phyloP scores from a whole-genome alignment of 2,888 invertebrate genomes.

The Trileptium ribeirensis region DNA sequence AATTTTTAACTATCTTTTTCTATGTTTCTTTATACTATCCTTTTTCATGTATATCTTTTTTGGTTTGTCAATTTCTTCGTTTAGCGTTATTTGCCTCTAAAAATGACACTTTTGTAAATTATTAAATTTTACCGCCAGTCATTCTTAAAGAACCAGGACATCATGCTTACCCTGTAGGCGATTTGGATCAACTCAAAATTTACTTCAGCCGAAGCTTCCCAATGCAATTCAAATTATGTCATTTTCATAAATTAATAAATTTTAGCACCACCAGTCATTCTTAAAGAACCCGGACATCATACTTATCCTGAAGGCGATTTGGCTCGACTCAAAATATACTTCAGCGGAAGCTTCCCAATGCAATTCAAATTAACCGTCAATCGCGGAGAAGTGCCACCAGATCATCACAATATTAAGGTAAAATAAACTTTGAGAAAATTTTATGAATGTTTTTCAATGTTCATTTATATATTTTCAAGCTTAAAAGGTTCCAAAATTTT shows the following conservation, averaged over 20 bases:
- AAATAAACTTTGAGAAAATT: no score
- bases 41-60: no score
- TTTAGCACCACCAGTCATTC: conserved; percentile 79
- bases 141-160: conserved; percentile 84
- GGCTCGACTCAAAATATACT: conserved; percentile 92
- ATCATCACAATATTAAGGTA: conserved; percentile 18
- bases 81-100: no score
- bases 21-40: no score
- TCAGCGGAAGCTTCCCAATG: conserved; percentile 91
- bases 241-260: no score
- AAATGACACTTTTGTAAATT: conserved; percentile 18
- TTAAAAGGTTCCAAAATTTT: no score
- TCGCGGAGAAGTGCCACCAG: conserved; percentile 63
- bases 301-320: conserved; percentile 88
- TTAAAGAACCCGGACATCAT: conserved; percentile 77
- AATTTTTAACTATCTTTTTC: no score
- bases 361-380: conserved; percentile 76
- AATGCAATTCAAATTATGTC: conserved; percentile 61
- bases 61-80: no score
- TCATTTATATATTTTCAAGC: no score
- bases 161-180: conserved; percentile 80
- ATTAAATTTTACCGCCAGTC: conserved; percentile 68
- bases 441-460: no score
- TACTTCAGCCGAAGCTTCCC: conserved; percentile 94
- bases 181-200: conserved; percentile 94